Conservation (phyloP, 2,888 invertebrate species). For the Amphipoea lucens region DNA sequence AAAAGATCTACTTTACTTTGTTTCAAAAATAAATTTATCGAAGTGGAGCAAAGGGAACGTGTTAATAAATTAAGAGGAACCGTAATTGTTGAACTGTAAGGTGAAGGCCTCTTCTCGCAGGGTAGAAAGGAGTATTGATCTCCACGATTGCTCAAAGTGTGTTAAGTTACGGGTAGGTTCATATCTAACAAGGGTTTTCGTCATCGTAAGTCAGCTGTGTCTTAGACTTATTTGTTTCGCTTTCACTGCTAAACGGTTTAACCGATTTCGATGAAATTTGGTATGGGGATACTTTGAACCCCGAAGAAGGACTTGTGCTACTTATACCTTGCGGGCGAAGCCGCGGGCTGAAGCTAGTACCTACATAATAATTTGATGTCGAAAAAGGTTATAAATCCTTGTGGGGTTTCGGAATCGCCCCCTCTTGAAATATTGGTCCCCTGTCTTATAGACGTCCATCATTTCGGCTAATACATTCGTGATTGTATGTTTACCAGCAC, state of each 20-base stretch:
- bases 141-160: not conserved
- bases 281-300: too few relatives aligned
- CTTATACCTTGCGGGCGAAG: too few relatives aligned
- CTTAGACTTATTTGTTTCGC: too few relatives aligned
- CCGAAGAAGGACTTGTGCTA: too few relatives aligned
- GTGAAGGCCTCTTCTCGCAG: not conserved
- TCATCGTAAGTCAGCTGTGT: not conserved
- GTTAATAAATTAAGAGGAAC: slow-evolving; percentile 30
- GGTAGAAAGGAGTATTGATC: slow-evolving; percentile 7
- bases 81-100: slow-evolving; percentile 26
- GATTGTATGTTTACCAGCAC: not conserved
- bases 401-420: not conserved
- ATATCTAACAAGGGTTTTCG: not conserved
- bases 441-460: not conserved
- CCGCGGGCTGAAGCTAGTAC: not conserved
- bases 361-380: not conserved
- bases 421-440: not conserved
- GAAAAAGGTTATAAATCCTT: not conserved
- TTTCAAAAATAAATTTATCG: slow-evolving; percentile 4
- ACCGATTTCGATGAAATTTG: too few relatives aligned
- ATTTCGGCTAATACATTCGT: not conserved
- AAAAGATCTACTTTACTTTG: not conserved
- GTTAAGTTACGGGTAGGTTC: not conserved
- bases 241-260: too few relatives aligned
- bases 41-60: not conserved